Evolutionary conservation across 2,113 vertebrate species (phyloP).

Genomic region (Sapajus apella): DNA sequence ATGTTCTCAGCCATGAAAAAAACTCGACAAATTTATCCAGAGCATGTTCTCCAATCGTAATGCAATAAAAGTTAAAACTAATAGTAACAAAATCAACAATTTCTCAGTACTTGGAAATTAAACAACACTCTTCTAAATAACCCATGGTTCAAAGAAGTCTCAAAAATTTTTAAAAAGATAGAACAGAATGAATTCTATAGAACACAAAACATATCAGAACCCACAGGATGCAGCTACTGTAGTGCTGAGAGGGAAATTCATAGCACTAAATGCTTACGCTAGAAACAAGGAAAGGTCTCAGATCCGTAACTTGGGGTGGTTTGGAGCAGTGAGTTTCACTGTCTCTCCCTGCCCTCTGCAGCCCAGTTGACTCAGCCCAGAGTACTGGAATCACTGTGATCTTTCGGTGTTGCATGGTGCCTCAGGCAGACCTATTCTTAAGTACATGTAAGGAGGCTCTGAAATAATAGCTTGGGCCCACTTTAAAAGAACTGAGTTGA

Average conservation of each 20-base stretch:
- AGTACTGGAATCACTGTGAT: background rate
- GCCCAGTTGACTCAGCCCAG: too few species aligned
- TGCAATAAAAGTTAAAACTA: background rate
- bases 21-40: background rate
- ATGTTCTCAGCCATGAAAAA: background rate
- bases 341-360: background rate
- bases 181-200: background rate
- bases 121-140: background rate
- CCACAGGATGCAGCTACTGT: background rate
- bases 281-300: background rate
- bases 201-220: background rate
- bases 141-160: background rate
- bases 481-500: background rate
- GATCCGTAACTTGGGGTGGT: background rate
- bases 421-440: background rate
- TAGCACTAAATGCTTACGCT: background rate
- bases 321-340: too few species aligned
- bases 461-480: background rate
- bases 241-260: background rate
- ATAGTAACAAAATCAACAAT: background rate
- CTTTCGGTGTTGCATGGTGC: background rate
- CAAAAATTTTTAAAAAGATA: background rate
- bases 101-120: background rate
- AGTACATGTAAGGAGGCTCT: background rate
- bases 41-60: background rate